Evolutionary conservation across 2,113 vertebrate genomes (phyloP).

Genomic region (Brienomyrus longianalis): DNA sequence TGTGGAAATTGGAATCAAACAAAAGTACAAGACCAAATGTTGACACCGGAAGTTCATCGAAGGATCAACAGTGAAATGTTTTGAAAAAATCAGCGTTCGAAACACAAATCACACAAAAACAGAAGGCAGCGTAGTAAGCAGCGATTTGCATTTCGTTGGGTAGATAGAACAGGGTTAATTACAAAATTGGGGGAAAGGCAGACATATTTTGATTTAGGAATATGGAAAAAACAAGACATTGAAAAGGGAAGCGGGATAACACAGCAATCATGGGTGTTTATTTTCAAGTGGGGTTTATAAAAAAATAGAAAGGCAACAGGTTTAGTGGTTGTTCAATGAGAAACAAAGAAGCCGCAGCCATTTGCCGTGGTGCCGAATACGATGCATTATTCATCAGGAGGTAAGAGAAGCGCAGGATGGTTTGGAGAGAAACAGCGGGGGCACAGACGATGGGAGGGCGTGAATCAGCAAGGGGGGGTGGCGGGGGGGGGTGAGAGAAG

Average conservation of each 20-base stretch:
- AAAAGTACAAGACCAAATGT: background rate
- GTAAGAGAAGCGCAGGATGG: constrained; percentile 33
- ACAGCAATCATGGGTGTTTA: constrained; percentile 37
- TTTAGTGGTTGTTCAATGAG: constrained; percentile 22
- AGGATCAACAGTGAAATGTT: background rate
- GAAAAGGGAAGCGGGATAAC: constrained; percentile 22
- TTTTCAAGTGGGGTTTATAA: constrained; percentile 24
- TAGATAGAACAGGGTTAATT: background rate
- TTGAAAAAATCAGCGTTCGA: background rate
- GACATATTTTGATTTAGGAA: constrained; percentile 16
- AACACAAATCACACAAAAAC: background rate
- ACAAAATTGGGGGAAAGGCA: background rate
- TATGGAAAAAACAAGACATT: constrained; percentile 28
- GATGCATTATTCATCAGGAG: constrained; percentile 42
- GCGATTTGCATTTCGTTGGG: background rate
- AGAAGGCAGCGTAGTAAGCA: background rate
- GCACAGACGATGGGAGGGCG: background rate
- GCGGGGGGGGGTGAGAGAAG: constrained; percentile 22
- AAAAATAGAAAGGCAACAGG: constrained; percentile 11
- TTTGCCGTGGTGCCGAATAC: background rate
- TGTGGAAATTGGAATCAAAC: background rate
- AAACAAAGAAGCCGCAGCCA: constrained; percentile 24
- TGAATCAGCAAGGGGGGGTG: background rate
- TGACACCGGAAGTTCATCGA: background rate
- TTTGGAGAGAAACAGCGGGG: constrained; percentile 18